These are phyloP conservation scores for Trissoscelio sp. DNA, from an alignment of 2,888 invertebrate species.

Conservation along the genomic window DNA sequence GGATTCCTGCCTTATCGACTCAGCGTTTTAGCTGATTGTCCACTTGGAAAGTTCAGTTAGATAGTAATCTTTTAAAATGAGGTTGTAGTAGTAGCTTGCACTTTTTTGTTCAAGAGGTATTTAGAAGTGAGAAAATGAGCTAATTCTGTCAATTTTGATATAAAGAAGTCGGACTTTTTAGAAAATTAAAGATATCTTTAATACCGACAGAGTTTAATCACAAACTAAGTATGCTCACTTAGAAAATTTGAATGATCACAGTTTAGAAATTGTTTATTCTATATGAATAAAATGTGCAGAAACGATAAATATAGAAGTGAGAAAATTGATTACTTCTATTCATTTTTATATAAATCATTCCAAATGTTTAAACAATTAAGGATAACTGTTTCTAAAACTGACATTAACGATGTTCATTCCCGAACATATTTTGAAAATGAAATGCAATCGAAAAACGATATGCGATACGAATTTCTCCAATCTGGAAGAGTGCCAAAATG, in stretches of 20 bases:
- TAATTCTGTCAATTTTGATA: background rate
- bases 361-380: too few species aligned
- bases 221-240: background rate
- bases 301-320: too few species aligned
- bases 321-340: too few species aligned
- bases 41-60: background rate
- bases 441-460: constrained; percentile 1
- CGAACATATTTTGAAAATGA: too few species aligned
- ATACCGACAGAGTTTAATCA: background rate
- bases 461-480: background rate
- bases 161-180: background rate
- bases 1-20: background rate
- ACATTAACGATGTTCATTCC: too few species aligned
- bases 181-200: background rate
- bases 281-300: too few species aligned
- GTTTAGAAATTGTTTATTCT: background rate
- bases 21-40: background rate
- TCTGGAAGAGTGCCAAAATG: constrained; percentile 3
- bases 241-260: background rate
- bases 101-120: too few species aligned
- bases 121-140: background rate
- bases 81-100: too few species aligned
- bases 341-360: too few species aligned
- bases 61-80: background rate
- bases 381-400: too few species aligned